These are phyloP conservation scores for Spondyliosoma cantharus DNA, from an alignment of 2,797 vertebrate species.

Conservation along the genomic window DNA sequence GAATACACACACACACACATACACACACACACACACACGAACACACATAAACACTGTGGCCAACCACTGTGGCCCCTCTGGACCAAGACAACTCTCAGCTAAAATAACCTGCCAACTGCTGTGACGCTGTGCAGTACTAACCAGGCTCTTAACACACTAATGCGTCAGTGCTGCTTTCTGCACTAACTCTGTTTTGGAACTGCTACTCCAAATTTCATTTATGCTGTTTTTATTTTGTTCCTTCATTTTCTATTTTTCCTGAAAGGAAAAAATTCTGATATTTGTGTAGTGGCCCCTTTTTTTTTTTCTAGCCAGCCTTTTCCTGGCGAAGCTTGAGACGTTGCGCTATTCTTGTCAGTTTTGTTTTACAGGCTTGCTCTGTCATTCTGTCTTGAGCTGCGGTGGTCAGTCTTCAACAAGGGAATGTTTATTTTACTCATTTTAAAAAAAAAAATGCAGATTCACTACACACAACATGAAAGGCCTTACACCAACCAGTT, in stretches of 20 bases:
- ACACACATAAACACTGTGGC: constrained; percentile 57
- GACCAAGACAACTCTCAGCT: constrained; percentile 86
- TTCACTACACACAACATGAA: constrained; percentile 49
- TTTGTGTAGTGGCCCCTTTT: constrained; percentile 38
- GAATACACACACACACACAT: constrained; percentile 27
- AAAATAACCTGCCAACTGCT: constrained; percentile 86
- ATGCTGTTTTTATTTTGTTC: constrained; percentile 35
- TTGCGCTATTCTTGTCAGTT: constrained; percentile 75
- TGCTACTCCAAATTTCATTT: constrained; percentile 53
- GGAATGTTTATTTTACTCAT: constrained; percentile 38
- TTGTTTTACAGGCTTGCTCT: constrained; percentile 54
- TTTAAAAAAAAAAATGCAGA: constrained; percentile 25
- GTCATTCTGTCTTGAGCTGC: constrained; percentile 38
- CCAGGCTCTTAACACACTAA: constrained; percentile 90
- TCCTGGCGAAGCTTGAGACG: constrained; percentile 72
- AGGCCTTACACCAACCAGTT: constrained; percentile 67
- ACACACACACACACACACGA: constrained; percentile 31
- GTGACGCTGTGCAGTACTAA: constrained; percentile 87
- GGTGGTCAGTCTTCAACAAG: constrained; percentile 51
- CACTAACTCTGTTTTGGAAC: constrained; percentile 85
- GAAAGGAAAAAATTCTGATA: constrained; percentile 24
- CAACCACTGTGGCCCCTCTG: constrained; percentile 78
- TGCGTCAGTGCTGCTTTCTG: constrained; percentile 85
- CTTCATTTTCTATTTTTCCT: constrained; percentile 34
- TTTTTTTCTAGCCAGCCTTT: constrained; percentile 34